Evolutionary conservation across 2,797 vertebrate species (phyloP).

Genomic region (Thamnophis elegans): DNA sequence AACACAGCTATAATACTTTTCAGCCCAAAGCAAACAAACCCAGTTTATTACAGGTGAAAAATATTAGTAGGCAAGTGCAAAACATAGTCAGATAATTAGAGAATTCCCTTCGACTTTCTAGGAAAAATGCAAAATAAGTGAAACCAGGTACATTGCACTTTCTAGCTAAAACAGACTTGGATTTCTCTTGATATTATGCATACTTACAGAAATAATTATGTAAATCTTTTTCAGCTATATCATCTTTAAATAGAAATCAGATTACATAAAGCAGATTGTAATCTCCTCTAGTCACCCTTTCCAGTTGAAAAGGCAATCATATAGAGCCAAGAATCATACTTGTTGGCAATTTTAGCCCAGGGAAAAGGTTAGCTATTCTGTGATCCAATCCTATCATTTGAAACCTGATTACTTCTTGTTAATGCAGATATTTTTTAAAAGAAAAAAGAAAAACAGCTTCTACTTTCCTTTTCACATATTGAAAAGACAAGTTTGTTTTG

Average conservation of each 20-base stretch:
- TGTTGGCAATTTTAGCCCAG: constrained; percentile 63
- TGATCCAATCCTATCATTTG: constrained; percentile 36
- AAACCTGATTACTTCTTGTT: background rate
- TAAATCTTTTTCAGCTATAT: constrained; percentile 69
- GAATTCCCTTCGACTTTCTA: constrained; percentile 62
- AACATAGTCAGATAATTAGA: constrained; percentile 55
- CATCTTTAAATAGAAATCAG: constrained; percentile 72
- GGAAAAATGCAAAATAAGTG: constrained; percentile 42
- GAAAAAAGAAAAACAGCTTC: constrained; percentile 41
- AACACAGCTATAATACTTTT: background rate
- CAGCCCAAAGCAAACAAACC: constrained; percentile 6
- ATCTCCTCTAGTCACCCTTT: constrained; percentile 62
- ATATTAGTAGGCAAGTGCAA: constrained; percentile 36
- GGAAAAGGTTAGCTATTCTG: constrained; percentile 50
- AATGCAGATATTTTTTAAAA: background rate
- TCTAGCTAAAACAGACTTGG: constrained; percentile 51
- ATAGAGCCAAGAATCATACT: constrained; percentile 56
- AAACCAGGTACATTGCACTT: constrained; percentile 19
- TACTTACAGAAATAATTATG: constrained; percentile 74
- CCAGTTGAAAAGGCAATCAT: constrained; percentile 57
- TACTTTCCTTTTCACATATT: constrained; percentile 41
- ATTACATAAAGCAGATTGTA: constrained; percentile 69
- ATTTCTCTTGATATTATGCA: constrained; percentile 65
- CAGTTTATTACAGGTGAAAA: constrained; percentile 42
- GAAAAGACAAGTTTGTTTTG: constrained; percentile 54